A percentile compares a stretch with the other conserved stretches of the same genome.
Evolutionary conservation across 2,888 invertebrate genomes (phyloP).

Genomic region (Cryptophagus acutangulus): DNA sequence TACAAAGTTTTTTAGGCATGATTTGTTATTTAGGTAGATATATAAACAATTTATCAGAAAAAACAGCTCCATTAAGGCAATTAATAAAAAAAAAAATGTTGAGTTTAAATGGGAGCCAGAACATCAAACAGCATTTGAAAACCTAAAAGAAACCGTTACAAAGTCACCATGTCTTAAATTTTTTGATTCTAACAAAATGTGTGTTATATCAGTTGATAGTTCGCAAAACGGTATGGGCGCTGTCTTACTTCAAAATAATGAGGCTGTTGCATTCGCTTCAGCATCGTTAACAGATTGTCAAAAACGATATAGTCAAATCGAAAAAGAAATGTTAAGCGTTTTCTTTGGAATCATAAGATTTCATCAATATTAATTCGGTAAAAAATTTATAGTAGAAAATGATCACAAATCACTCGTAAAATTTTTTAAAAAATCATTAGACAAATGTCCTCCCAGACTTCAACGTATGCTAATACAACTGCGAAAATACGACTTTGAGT

Average conservation of each 20-base stretch:
- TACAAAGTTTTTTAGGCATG: conserved; percentile 22
- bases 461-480: conserved; percentile 17
- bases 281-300: conserved; percentile 17
- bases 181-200: conserved; percentile 16
- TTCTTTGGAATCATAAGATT: conserved; percentile 12
- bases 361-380: conserved; percentile 23
- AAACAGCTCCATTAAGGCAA: conserved; percentile 18
- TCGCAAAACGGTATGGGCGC: conserved; percentile 17
- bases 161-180: conserved; percentile 15
- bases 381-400: conserved; percentile 22
- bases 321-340: conserved; percentile 2
- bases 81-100: conserved; percentile 18
- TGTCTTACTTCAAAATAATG: conserved; percentile 17
- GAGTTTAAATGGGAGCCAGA: conserved; percentile 13
- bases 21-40: conserved; percentile 19
- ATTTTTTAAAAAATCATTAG: conserved; percentile 12
- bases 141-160: conserved; percentile 15
- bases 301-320: conserved; percentile 32
- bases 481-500: conserved; percentile 15
- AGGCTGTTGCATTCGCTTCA: conserved; percentile 18
- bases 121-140: conserved; percentile 11
- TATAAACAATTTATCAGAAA: conserved; percentile 19
- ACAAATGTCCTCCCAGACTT: conserved; percentile 14
- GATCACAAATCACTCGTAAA: conserved; percentile 21
- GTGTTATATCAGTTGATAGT: conserved; percentile 18